Percentiles rank a stretch among this genome's conserved stretches.
Evolutionary conservation across 2,113 vertebrate genomes (phyloP).

Genomic region (Centrocercus urophasianus): DNA sequence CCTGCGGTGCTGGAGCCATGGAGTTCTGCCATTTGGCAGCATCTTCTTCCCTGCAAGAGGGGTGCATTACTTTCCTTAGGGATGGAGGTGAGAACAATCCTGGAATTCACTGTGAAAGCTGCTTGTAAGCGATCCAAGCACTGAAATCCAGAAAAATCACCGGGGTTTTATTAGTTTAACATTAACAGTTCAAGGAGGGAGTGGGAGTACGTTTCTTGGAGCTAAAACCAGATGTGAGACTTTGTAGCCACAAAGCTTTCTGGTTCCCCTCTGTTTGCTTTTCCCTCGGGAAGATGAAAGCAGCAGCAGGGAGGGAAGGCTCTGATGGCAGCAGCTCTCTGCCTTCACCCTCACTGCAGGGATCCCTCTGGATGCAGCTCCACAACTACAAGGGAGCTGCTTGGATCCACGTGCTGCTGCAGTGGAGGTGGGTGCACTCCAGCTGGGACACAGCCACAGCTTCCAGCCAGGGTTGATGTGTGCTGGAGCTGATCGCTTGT

Average conservation of each 20-base stretch:
- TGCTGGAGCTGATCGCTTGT: neutral
- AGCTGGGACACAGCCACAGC: neutral
- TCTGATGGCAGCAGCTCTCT: neutral
- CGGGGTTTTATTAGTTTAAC: slow-evolving; percentile 3
- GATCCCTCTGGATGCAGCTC: neutral
- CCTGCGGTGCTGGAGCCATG: neutral
- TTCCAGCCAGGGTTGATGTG: accelerated
- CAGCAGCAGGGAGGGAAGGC: neutral
- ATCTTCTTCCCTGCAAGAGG: accelerated
- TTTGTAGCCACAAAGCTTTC: neutral
- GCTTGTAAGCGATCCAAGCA: neutral
- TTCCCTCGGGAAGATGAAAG: slow-evolving; percentile 13
- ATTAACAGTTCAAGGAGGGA: neutral
- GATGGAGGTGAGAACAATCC: neutral
- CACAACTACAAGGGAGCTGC: neutral
- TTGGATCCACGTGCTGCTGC: accelerated
- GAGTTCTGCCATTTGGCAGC: neutral
- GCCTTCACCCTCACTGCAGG: neutral
- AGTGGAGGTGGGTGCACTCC: neutral
- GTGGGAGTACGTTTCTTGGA: slow-evolving; percentile 2
- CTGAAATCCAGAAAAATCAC: neutral
- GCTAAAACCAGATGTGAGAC: slow-evolving; percentile 54
- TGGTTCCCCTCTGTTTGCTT: neutral
- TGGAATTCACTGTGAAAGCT: neutral
- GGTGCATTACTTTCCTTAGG: accelerated